Conservation (phyloP, 2,888 invertebrate species). For the Dromius quadrimaculatus region DNA sequence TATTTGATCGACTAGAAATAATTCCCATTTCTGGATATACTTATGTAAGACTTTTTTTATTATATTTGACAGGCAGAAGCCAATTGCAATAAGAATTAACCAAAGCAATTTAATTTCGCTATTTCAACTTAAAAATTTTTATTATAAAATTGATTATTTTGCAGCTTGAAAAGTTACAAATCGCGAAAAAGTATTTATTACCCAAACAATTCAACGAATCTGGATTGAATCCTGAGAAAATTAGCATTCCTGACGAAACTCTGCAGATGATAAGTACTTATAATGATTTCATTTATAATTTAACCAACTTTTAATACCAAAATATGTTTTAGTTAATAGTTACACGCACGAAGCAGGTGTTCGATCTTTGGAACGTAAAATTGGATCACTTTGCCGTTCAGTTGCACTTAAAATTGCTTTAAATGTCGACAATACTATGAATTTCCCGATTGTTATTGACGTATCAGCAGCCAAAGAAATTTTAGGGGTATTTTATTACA, state of each 20-base stretch:
- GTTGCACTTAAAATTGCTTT: slow-evolving; percentile 65
- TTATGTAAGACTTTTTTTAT: slow-evolving; percentile 57
- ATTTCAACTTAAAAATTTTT: slow-evolving; percentile 11
- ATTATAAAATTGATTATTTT: slow-evolving; percentile 27
- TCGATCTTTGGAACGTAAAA: slow-evolving; percentile 68
- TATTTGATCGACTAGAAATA: slow-evolving; percentile 71
- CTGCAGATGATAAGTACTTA: slow-evolving; percentile 63
- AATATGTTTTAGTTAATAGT: slow-evolving; percentile 63
- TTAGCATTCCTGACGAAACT: slow-evolving; percentile 63
- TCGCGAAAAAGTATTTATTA: slow-evolving; percentile 68
- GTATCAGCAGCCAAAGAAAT: slow-evolving; percentile 66
- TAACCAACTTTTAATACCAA: slow-evolving; percentile 18
- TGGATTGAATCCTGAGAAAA: slow-evolving; percentile 64
- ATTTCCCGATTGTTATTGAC: slow-evolving; percentile 67
- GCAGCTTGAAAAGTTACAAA: slow-evolving; percentile 70
- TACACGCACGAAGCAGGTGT: slow-evolving; percentile 73
- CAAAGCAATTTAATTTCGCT: too few relatives aligned
- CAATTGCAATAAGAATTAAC: too few relatives aligned
- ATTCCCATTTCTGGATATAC: slow-evolving; percentile 68
- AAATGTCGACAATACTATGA: too few relatives aligned
- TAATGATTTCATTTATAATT: too few relatives aligned
- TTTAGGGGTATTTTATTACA: slow-evolving; percentile 67
- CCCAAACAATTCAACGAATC: slow-evolving; percentile 69
- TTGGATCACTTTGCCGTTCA: slow-evolving; percentile 69
- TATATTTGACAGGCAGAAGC: too few relatives aligned